Evolutionary conservation across 2,888 invertebrate species (phyloP), one percentile per base, ranked within the genome.

Genomic region (Chalcis sispes): DNA sequence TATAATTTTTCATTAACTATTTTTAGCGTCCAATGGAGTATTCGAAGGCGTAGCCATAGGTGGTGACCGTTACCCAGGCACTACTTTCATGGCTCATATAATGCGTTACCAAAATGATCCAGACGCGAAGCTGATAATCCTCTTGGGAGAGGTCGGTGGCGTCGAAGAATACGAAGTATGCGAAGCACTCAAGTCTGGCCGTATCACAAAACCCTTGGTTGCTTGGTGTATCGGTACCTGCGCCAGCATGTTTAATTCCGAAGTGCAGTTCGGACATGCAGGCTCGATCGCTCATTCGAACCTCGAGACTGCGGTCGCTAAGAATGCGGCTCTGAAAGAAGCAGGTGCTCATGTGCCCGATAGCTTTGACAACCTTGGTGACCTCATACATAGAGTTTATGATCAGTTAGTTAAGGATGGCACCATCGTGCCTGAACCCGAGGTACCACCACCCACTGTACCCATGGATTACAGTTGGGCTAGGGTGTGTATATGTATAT

Each of bases 381-480:
- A 94, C 79, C 88, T 93, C 1, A 94, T 97, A 81, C 92, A 92
- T 85, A 91, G 91, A 81, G 95, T 95, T 0, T 96, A 95, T 88
- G 89, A 91, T 64, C 89, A 92, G 64, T 90, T 99, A 77, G 97
- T 99, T 0, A 91, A 92, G 66, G 91, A 92, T 20, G 97, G 98
- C 48, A 92, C 92, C 69, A 95, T 99, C 82, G 93, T 95, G 8
- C 97, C 97, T 0, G 93, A 94, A 82, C 94, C 95, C 54, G 99
- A 99, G 89, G 93, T 96, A 65, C 97, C 98, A 10, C 99, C 99
- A 42, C 99, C 99, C 1, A 98, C 99, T 20, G 98, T 99, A n/a
- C 99, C 99, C 8, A 99, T 99, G 99, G 99, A 99, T 89, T 99
- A 97, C 89, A 96, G 95, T 79, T 99, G 99, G 99, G 99, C 99